Evolutionary conservation across 2,113 vertebrate species (phyloP).

Genomic region (Phasianus colchicus): DNA sequence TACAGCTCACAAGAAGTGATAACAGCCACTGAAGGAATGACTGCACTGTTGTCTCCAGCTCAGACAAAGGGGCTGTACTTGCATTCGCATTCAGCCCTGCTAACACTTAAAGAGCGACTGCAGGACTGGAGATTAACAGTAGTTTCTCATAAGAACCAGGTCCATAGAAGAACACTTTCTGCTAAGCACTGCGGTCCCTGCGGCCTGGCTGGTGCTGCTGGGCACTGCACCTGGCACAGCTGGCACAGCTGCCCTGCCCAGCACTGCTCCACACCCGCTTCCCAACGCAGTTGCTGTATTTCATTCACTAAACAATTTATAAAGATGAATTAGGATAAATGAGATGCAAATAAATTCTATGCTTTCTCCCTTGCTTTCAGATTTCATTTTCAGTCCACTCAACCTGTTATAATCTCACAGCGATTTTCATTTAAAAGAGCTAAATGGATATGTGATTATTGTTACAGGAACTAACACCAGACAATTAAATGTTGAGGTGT

Average conservation of each 20-base stretch:
- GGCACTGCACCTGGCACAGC: not conserved
- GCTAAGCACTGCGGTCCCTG: no score
- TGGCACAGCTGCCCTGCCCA: not conserved
- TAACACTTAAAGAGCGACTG: no score
- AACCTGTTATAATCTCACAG: constrained; percentile 86
- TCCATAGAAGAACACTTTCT: fast-evolving
- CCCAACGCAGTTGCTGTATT: constrained; percentile 34
- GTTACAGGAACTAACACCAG: constrained; percentile 85
- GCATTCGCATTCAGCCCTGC: not conserved
- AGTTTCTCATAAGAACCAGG: not conserved
- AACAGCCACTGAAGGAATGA: no score
- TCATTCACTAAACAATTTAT: constrained; percentile 70
- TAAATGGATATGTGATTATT: constrained; percentile 87
- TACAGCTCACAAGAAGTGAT: not conserved
- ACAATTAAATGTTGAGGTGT: constrained; percentile 89
- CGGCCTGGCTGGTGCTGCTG: fast-evolving
- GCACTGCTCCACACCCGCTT: not conserved
- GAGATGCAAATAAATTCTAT: constrained; percentile 84
- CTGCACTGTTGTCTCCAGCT: not conserved
- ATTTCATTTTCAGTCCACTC: constrained; percentile 88
- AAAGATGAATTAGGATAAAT: constrained; percentile 79
- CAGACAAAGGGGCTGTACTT: not conserved
- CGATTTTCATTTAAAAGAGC: constrained; percentile 87
- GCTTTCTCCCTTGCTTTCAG: constrained; percentile 82
- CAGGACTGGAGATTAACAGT: not conserved